phyloP scores from a whole-genome alignment of 2,797 vertebrate genomes.

The Vultur gryphus region DNA sequence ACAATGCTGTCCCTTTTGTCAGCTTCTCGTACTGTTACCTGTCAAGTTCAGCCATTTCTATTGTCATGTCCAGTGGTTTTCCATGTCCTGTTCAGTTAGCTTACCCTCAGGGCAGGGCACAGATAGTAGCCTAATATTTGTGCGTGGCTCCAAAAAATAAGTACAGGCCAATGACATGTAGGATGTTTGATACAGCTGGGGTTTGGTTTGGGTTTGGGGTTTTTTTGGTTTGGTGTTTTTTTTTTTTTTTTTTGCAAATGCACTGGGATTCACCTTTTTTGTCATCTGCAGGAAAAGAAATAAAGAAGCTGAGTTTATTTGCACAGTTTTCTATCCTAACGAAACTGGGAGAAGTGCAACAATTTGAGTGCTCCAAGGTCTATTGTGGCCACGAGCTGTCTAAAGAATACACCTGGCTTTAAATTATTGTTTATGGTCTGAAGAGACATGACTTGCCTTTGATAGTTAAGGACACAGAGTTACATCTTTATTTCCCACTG shows the following conservation, averaged over 20 bases:
- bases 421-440: not conserved
- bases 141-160: not conserved
- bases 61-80: not conserved
- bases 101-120: not conserved
- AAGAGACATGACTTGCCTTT: not conserved
- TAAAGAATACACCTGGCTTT: not conserved
- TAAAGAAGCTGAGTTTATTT: not conserved
- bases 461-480: not conserved
- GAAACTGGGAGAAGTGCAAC: not conserved
- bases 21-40: not conserved
- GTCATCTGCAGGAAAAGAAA: not conserved
- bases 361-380: not conserved
- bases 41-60: not conserved
- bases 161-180: not conserved
- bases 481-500: not conserved
- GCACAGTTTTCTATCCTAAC: not conserved
- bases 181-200: not conserved
- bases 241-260: not conserved
- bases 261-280: not conserved
- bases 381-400: not conserved
- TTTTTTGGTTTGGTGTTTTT: not conserved
- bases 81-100: not conserved
- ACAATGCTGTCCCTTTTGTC: not conserved
- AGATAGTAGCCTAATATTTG: not conserved
- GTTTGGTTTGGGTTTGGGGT: not conserved